Conservation (phyloP, 2,888 invertebrate species). For the Agrochola lota region DNA sequence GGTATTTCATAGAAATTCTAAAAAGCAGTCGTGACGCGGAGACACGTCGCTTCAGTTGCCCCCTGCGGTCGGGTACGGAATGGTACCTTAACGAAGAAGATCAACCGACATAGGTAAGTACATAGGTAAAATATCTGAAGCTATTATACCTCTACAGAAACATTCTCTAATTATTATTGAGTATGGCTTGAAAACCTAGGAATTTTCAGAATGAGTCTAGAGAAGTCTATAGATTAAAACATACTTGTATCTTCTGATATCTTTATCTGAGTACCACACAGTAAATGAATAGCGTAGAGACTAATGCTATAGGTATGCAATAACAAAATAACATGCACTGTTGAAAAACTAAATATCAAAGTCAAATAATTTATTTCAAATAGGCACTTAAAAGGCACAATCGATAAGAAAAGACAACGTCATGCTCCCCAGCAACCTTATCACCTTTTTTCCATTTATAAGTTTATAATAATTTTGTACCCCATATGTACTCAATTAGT, state of each 20-base stretch:
- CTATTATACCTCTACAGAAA: not conserved
- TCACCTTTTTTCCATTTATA: no score
- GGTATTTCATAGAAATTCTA: no score
- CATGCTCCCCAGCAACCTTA: no score
- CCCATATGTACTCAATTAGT: no score
- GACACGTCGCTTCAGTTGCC: no score
- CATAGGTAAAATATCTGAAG: not conserved
- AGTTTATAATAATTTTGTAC: no score
- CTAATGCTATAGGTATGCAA: not conserved
- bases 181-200: not conserved
- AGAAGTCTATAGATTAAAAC: not conserved
- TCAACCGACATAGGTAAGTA: no score
- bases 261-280: not conserved
- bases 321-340: not conserved
- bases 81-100: not conserved
- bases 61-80: no score
- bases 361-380: no score
- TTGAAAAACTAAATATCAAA: no score
- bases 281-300: not conserved
- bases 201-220: not conserved
- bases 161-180: not conserved
- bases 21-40: no score
- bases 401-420: not conserved
- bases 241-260: not conserved
- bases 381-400: no score